Conservation (phyloP, 2,797 vertebrate genomes). For the Pogoniulus pusillus region DNA sequence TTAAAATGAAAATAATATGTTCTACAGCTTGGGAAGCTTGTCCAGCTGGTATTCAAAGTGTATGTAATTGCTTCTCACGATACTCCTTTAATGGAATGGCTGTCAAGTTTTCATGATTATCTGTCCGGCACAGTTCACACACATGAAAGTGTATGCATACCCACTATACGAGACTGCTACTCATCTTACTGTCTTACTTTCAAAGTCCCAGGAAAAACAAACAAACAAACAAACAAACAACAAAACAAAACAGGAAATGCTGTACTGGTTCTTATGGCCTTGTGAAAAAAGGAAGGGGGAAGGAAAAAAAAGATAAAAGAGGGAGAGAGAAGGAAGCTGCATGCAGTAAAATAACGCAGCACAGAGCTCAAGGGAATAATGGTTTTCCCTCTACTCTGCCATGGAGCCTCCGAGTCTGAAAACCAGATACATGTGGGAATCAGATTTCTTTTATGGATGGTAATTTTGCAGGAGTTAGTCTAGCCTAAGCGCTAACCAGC, state of each 20-base stretch:
- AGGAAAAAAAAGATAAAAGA: neutral
- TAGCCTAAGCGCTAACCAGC: neutral
- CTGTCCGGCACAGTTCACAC: conserved; percentile 8
- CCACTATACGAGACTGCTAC: neutral
- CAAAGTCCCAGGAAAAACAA: conserved; percentile 5
- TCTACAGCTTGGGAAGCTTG: conserved; percentile 13
- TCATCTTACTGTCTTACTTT: conserved; percentile 1
- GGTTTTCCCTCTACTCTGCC: neutral
- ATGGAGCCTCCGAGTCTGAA: conserved; percentile 26
- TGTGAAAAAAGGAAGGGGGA: neutral
- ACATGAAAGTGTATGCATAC: conserved; percentile 25
- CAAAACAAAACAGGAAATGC: too few relatives aligned
- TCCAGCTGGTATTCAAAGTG: conserved; percentile 25
- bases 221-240: too few relatives aligned
- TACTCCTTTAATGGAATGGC: conserved; percentile 33
- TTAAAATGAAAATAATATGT: neutral
- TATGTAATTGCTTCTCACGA: conserved; percentile 3
- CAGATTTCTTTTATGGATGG: neutral
- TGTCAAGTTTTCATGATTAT: conserved; percentile 2
- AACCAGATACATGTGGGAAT: conserved; percentile 1
- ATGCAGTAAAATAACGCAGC: conserved; percentile 1
- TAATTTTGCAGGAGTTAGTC: neutral
- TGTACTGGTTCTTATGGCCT: neutral
- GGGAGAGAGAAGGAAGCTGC: neutral
- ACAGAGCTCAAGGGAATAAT: neutral